Evolutionary conservation across 2,888 invertebrate species (phyloP).

Genomic region (Lochmaea capreae): DNA sequence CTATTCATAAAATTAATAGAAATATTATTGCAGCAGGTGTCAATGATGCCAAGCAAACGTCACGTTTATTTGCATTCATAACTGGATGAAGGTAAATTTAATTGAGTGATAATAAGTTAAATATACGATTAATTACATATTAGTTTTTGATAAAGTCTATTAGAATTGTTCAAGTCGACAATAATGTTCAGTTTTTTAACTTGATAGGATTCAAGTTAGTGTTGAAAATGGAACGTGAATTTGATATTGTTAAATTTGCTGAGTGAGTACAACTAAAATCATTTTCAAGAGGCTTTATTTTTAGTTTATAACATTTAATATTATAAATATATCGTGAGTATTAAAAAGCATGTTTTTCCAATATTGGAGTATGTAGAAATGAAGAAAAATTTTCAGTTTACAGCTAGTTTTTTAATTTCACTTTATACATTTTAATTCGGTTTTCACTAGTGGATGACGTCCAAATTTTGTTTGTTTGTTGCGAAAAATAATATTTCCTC

Average conservation of each 20-base stretch:
- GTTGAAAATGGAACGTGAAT: conserved; percentile 17
- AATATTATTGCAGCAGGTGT: too few species aligned
- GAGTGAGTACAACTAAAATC: conserved; percentile 21
- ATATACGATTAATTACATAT: conserved; percentile 1
- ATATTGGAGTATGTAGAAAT: too few species aligned
- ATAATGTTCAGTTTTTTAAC: not conserved
- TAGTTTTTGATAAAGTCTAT: not conserved
- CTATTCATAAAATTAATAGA: too few species aligned
- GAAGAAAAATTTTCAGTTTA: too few species aligned
- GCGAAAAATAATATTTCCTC: too few species aligned
- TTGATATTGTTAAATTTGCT: conserved; percentile 27
- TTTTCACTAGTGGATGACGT: too few species aligned
- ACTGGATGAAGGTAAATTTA: not conserved
- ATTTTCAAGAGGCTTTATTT: not conserved
- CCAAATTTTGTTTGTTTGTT: too few species aligned
- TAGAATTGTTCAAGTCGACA: not conserved
- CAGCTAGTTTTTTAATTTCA: too few species aligned
- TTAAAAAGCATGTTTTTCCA: too few species aligned
- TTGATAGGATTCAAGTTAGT: not conserved
- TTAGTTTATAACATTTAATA: too few species aligned
- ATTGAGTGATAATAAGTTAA: conserved; percentile 2
- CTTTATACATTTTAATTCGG: too few species aligned
- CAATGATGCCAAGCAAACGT: not conserved
- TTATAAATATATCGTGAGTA: too few species aligned
- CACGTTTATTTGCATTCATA: not conserved